Base-by-base conservation (phyloP, 2,113 vertebrate species). In the Chaetura pelagica region DNA sequence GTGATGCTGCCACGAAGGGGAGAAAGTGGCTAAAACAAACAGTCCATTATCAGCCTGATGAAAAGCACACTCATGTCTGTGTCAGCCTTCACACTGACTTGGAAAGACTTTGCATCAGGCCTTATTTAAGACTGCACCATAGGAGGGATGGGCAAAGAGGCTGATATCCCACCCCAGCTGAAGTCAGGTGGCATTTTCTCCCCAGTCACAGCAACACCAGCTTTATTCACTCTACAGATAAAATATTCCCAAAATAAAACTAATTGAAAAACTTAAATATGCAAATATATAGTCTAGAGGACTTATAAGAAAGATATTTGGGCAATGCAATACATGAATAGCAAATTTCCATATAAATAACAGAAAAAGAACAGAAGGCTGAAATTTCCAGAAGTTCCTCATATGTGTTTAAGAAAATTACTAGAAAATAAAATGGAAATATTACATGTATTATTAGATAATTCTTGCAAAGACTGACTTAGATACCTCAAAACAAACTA, bases 1-100 rank as follows among this genome's bases (percentile, higher is more conserved):
- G 58, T 6, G 6, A 35, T n/a, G 40, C 34, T 72, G 34, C 52
- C 26, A 82, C 4, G 9, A 84, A 82, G 13, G 7, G 19, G 7
- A 79, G 27, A 66, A 89, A 87, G 24, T n/a, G 49, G n/a, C 74
- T 64, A 89, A 77, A 96, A 68, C 38, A 91, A 92, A 49, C 16
- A 73, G 46, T 44, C 26, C 23, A 58, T 93, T 66, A 79, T 3
- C 6, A 6, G 40, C 8, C 42, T 69, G 78, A 91, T 40, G 58
- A 73, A 58, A 91, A 91, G 54, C 38, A 76, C 0, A 0, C 8
- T 82, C 27, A 29, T 17, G 18, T 73, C 58, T 40, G 10, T 4
- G 10, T 57, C 67, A 87, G 58, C 8, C 77, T 73, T 22, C 63
- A 84, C 59, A 90, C 0, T 0, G 49, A 71, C 74, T 64, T 42